phyloP scores from a whole-genome alignment of 2,113 vertebrate genomes.

The Cyprinodon brontotheroides region DNA sequence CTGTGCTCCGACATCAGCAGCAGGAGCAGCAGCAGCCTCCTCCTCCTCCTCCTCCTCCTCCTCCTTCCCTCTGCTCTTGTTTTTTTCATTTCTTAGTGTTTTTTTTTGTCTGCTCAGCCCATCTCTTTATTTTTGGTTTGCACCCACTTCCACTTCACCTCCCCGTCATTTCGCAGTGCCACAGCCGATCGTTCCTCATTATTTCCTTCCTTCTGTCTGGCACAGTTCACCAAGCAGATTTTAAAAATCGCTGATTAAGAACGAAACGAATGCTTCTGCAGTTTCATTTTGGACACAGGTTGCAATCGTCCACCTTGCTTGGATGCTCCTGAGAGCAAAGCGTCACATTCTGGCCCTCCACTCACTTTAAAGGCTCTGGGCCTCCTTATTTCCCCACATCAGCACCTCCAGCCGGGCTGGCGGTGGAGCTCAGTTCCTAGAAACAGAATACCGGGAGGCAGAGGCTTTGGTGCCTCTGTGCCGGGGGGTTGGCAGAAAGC shows the following conservation, averaged over 20 bases:
- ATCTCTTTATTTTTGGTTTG: neutral
- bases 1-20: constrained; percentile 73
- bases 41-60: constrained; percentile 38
- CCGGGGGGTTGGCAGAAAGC: constrained; percentile 20
- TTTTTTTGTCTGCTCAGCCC: constrained; percentile 3
- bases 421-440: constrained; percentile 40
- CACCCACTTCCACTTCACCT: constrained; percentile 12
- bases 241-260: neutral
- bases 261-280: neutral
- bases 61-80: constrained; percentile 23
- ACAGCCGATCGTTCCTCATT: neutral
- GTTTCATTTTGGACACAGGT: neutral
- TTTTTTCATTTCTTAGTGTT: constrained; percentile 2
- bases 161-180: neutral
- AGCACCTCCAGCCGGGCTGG: constrained; percentile 16
- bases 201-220: constrained; percentile 1
- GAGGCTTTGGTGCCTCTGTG: constrained; percentile 20
- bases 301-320: neutral
- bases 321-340: constrained; percentile 20
- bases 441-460: constrained; percentile 49
- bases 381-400: constrained; percentile 1
- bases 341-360: constrained; percentile 12
- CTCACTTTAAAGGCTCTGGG: neutral
- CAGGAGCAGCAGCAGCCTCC: constrained; percentile 13
- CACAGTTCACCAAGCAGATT: neutral